Evolutionary conservation across 2,797 vertebrate species (phyloP).

Genomic region (Euthynnus affinis): DNA sequence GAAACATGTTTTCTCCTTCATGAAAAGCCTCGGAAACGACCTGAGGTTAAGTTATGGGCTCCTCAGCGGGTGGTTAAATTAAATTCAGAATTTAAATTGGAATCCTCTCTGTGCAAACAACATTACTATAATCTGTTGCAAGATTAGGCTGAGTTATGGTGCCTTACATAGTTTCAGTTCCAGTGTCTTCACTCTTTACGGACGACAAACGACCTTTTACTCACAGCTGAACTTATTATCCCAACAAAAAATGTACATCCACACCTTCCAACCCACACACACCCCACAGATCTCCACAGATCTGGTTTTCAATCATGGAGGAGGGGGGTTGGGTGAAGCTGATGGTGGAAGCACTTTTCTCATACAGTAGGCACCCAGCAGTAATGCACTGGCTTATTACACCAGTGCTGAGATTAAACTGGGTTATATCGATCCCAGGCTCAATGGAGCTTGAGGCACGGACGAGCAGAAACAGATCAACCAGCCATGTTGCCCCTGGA

Average conservation of each 20-base stretch:
- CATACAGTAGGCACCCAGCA: conserved; percentile 16
- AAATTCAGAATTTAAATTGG: conserved; percentile 1
- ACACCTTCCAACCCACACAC: conserved; percentile 13
- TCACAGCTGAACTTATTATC: conserved; percentile 27
- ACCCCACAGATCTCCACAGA: conserved; percentile 10
- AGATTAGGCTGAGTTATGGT: conserved; percentile 17
- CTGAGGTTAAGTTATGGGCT: not conserved
- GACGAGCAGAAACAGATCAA: conserved; percentile 43
- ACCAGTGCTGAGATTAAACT: conserved; percentile 61
- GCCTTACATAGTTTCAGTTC: not conserved
- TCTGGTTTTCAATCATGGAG: conserved; percentile 54
- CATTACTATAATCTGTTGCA: not conserved
- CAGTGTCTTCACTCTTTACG: not conserved
- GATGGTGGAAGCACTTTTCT: conserved; percentile 38
- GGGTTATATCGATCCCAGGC: conserved; percentile 62
- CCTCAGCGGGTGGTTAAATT: not conserved
- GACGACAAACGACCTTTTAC: not conserved
- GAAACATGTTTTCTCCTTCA: not conserved
- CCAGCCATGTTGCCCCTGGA: not conserved
- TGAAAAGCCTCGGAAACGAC: not conserved
- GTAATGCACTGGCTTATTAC: conserved; percentile 59
- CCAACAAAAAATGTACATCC: conserved; percentile 33
- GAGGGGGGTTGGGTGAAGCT: not conserved
- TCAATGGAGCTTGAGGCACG: conserved; percentile 52
- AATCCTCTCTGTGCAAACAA: conserved; percentile 21